Percentiles rank a stretch among this genome's conserved stretches.
Evolutionary conservation across 2,888 invertebrate species (phyloP).

Genomic region (Tetropium fuscum): DNA sequence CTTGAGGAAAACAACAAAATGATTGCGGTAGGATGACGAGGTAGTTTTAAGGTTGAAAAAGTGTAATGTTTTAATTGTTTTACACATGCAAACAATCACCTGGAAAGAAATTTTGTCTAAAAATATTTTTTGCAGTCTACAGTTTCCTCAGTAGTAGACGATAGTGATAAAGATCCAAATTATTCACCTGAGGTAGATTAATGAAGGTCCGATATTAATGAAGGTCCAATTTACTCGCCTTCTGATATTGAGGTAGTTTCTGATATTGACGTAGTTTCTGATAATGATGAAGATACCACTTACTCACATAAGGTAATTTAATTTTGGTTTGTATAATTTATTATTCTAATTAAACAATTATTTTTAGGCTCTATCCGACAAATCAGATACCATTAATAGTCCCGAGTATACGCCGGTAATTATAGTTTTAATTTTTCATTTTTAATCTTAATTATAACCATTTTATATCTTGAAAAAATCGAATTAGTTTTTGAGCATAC

Average conservation of each 20-base stretch:
- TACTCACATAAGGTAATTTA: neutral
- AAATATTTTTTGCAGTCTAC: neutral
- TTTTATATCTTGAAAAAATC: no score
- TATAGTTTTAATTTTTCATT: neutral
- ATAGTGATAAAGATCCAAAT: neutral
- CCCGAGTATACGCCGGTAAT: neutral
- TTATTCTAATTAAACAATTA: neutral
- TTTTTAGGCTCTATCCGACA: neutral
- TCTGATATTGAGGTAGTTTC: no score
- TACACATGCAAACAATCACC: neutral
- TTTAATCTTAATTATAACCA: no score
- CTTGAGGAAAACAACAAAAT: neutral
- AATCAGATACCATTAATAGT: neutral
- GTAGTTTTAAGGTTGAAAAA: neutral
- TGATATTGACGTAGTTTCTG: neutral
- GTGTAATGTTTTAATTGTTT: neutral
- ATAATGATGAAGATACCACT: neutral
- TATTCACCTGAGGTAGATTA: neutral
- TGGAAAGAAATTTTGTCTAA: neutral
- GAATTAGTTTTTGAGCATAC: no score
- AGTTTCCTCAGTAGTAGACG: neutral
- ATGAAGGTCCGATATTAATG: neutral
- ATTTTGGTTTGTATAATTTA: neutral
- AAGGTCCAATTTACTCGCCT: neutral
- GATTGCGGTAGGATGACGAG: neutral